These are phyloP conservation scores for Paraplagusia blochii DNA, from an alignment of 2,113 vertebrate species.

Conservation along the genomic window DNA sequence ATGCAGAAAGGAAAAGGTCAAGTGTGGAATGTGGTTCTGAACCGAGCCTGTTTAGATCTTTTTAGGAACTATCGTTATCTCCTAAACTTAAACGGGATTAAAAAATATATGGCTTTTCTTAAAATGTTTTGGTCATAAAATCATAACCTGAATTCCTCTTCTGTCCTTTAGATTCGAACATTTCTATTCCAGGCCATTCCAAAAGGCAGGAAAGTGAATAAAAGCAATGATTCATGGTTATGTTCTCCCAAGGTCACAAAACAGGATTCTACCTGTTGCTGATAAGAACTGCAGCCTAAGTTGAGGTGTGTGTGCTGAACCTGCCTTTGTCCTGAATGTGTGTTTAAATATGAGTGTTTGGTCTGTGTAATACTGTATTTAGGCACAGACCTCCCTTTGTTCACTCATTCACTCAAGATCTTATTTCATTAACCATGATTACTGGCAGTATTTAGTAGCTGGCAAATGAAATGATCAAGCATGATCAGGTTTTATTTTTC, in stretches of 20 bases:
- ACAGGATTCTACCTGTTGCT: constrained; percentile 16
- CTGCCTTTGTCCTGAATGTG: constrained; percentile 6
- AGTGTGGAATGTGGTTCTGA: constrained; percentile 38
- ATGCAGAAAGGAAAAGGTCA: constrained; percentile 38
- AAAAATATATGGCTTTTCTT: no score
- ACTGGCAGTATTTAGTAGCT: background rate
- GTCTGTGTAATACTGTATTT: constrained; percentile 4
- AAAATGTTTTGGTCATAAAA: no score
- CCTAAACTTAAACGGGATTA: no score
- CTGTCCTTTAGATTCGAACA: no score
- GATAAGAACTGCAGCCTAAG: constrained; percentile 22
- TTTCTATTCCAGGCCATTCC: no score
- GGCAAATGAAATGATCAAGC: background rate
- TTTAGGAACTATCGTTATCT: no score
- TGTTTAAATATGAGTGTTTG: constrained; percentile 5
- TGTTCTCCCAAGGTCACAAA: constrained; percentile 10
- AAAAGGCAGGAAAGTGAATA: no score
- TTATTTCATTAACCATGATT: background rate
- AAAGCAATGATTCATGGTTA: constrained; percentile 2
- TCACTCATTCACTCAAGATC: background rate
- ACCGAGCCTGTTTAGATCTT: constrained; percentile 1
- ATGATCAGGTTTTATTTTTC: background rate
- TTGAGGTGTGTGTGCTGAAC: background rate
- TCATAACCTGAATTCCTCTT: no score
- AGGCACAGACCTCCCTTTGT: background rate